Conservation (phyloP, 92 coral and sea anemone genomes). For the Phenganax marumi region DNA sequence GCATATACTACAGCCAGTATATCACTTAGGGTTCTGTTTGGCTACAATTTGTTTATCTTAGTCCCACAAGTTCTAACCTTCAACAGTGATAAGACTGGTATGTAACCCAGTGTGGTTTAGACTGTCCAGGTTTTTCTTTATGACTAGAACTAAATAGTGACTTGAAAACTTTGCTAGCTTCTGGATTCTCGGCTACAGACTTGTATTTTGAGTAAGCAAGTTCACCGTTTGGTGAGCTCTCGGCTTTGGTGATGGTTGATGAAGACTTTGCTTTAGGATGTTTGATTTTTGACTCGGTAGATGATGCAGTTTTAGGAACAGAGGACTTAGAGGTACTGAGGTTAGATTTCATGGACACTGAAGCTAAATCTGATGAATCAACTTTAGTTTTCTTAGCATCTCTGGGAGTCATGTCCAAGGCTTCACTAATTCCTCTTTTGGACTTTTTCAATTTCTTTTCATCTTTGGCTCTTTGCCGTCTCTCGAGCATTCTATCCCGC, state of each 20-base stretch:
- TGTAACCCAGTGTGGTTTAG: conserved; percentile 93
- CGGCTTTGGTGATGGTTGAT: conserved; percentile 58
- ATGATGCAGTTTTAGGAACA: conserved; percentile 61
- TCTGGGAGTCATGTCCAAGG: conserved; percentile 46
- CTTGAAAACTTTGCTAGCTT: conserved; percentile 92
- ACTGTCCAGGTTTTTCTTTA: conserved; percentile 81
- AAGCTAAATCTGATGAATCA: conserved; percentile 18
- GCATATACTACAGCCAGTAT: too few species aligned
- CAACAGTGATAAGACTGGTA: conserved; percentile 76
- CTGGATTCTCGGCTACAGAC: conserved; percentile 97
- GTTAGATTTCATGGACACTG: too few species aligned
- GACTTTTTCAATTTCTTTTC: conserved; percentile 82
- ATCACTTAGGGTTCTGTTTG: background rate
- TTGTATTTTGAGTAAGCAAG: conserved; percentile 69
- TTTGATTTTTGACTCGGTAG: conserved; percentile 49
- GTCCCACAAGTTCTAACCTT: background rate
- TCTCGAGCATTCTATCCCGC: conserved; percentile 73
- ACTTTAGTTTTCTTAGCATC: conserved; percentile 21
- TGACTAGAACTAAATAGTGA: conserved; percentile 85
- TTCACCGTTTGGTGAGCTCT: conserved; percentile 25
- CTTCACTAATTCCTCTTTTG: conserved; percentile 53
- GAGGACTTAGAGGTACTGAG: conserved; percentile 26
- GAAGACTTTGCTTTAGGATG: conserved; percentile 47
- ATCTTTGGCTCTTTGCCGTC: conserved; percentile 78
- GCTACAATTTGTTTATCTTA: too few species aligned